A percentile compares a stretch with the other conserved stretches of the same genome.
Evolutionary conservation across 2,113 vertebrate genomes (phyloP).

Genomic region (Nycticebus coucang): DNA sequence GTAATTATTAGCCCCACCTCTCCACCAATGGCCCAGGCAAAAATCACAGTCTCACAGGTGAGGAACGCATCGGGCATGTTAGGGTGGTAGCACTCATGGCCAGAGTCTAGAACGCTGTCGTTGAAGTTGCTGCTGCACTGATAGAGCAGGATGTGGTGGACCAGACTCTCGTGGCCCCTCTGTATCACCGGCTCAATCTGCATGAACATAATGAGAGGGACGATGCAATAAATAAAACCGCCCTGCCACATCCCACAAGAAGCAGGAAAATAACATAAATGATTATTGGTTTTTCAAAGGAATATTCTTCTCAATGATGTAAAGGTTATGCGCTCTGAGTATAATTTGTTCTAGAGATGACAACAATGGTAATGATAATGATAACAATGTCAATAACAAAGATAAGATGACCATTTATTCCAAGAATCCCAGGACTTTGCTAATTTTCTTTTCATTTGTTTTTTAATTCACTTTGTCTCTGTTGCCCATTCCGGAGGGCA

Average conservation of each 20-base stretch:
- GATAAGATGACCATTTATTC: not conserved
- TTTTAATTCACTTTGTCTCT: not conserved
- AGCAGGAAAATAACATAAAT: not conserved
- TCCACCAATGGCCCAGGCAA: conserved; percentile 94
- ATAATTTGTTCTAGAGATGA: not conserved
- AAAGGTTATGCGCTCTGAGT: not conserved
- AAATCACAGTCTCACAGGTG: conserved; percentile 91
- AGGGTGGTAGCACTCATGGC: conserved; percentile 92
- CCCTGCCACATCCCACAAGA: fast-evolving
- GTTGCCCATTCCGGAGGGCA: not conserved
- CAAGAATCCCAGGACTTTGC: not conserved
- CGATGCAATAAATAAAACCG: not conserved
- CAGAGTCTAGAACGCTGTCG: conserved; percentile 85
- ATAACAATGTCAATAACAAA: not conserved
- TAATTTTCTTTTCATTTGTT: not conserved
- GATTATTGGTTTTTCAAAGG: not conserved
- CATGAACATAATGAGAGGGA: not conserved
- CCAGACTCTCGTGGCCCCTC: conserved; percentile 89
- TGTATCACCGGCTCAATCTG: conserved; percentile 92
- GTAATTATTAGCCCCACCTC: conserved; percentile 85
- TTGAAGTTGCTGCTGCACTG: conserved; percentile 90
- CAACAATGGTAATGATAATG: not conserved
- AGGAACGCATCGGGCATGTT: conserved; percentile 93
- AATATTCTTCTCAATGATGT: not conserved
- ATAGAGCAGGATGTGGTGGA: conserved; percentile 93